Evolutionary conservation across 2,797 vertebrate species (phyloP), one percentile per base, ranked within the genome.

Genomic region (Gymnothorax javanicus): DNA sequence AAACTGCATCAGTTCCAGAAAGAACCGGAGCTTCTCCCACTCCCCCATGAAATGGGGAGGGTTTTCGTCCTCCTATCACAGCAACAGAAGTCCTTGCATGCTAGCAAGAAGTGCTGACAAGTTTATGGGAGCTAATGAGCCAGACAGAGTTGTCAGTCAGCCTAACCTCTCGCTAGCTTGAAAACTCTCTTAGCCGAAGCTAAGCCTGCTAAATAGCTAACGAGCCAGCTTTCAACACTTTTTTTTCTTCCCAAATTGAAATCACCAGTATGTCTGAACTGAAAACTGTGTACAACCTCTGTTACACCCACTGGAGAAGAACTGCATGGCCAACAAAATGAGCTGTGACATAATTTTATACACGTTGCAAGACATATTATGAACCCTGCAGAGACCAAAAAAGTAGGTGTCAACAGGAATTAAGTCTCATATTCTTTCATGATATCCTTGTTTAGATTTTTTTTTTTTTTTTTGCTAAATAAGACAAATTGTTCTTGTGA

Each of bases 81-180:
- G 71, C 27, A 12, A 50, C 27, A 75, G 12, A 75, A 75, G 67
- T 27, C 67, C n/a, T 71, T 71, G 6, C 67, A 12, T 71, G 71
- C 27, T 43, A 43, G 9, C 27, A 75, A 33, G 71, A 75, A 43
- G 69, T 7, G 12, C 71, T 75, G 71, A 75, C 71, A 50, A 75
- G 71, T 75, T 75, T 75, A 73, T 73, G 33, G 5, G 71, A 43
- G 71, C 27, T 75, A 75, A 75, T 75, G 71, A 75, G 71, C 71
- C 27, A 75, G 71, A 43, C 71, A 75, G 69, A 12, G n/a, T 75
- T 75, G 71, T 75, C 71, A 75, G 71, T 4, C 27, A 75, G 71
- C 71, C 50, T 75, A 75, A 75, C 71, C 69, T 75, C 33, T 43
- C 71, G 50, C 15, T 75, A 75, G 50, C 71, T 75, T 75, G 69